Conservation (phyloP, 2,797 vertebrate genomes). For the Lerista edwardsae region DNA sequence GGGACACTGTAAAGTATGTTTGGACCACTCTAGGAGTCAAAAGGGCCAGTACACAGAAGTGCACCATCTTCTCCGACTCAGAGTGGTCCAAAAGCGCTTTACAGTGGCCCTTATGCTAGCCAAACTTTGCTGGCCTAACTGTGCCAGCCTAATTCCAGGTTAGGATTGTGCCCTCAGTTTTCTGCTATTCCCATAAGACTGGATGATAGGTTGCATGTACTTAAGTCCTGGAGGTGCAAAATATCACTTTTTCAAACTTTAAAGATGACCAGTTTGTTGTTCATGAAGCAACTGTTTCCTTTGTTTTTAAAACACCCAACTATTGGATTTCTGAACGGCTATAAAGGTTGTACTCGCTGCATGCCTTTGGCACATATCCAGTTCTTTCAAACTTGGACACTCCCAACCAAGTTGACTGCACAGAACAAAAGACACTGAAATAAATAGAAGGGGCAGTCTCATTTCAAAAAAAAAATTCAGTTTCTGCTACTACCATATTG, state of each 20-base stretch:
- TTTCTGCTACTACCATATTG: neutral
- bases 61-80: too few species aligned
- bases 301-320: neutral
- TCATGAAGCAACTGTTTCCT: neutral
- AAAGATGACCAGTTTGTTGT: neutral
- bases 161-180: too few species aligned
- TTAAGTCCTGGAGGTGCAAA: neutral
- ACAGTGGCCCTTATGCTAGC: too few species aligned
- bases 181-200: neutral
- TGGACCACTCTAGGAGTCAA: too few species aligned
- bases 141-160: too few species aligned
- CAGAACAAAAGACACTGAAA: neutral
- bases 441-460: neutral
- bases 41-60: too few species aligned
- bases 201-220: neutral
- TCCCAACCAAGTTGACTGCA: neutral
- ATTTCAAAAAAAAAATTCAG: neutral
- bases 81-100: too few species aligned
- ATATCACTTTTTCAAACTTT: neutral
- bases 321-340: neutral
- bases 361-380: neutral
- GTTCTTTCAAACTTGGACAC: neutral
- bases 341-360: neutral
- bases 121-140: too few species aligned
- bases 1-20: too few species aligned